Conservation (phyloP, 2,113 vertebrate genomes). For the Macaca nemestrina region DNA sequence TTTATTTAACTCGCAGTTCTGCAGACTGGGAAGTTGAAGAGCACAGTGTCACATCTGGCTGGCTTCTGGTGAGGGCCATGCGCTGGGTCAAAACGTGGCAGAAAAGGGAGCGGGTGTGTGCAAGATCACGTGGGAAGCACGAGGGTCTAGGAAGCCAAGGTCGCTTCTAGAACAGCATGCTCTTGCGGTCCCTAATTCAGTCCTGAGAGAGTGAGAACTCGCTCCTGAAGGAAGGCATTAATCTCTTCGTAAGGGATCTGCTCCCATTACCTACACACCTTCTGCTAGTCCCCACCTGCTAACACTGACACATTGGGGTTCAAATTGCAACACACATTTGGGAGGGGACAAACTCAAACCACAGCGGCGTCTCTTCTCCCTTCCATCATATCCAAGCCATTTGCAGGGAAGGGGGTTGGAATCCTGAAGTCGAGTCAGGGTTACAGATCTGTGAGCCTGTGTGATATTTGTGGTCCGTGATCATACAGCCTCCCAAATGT, state of each 20-base stretch:
- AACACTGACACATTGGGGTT: not conserved
- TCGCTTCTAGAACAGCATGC: no score
- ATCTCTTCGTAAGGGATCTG: not conserved
- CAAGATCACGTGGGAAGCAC: not conserved
- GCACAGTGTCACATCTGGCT: not conserved
- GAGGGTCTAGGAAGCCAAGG: not conserved
- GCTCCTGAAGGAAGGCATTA: not conserved
- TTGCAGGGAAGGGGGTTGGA: not conserved
- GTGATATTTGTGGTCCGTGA: rapidly evolving
- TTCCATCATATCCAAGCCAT: not conserved
- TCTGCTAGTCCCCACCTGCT: not conserved
- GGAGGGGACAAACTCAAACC: not conserved
- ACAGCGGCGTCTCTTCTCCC: not conserved
- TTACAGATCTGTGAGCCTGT: not conserved
- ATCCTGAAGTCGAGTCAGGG: not conserved
- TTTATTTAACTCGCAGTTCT: not conserved
- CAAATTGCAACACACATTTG: not conserved
- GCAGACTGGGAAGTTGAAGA: not conserved
- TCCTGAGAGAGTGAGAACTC: not conserved
- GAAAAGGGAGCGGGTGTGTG: not conserved
- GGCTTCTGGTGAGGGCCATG: not conserved
- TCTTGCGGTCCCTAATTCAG: not conserved
- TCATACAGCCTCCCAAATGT: not conserved
- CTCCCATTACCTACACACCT: not conserved
- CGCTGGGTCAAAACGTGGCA: not conserved